Evolutionary conservation across 2,888 invertebrate genomes (phyloP).

Genomic region (Phortica magna): DNA sequence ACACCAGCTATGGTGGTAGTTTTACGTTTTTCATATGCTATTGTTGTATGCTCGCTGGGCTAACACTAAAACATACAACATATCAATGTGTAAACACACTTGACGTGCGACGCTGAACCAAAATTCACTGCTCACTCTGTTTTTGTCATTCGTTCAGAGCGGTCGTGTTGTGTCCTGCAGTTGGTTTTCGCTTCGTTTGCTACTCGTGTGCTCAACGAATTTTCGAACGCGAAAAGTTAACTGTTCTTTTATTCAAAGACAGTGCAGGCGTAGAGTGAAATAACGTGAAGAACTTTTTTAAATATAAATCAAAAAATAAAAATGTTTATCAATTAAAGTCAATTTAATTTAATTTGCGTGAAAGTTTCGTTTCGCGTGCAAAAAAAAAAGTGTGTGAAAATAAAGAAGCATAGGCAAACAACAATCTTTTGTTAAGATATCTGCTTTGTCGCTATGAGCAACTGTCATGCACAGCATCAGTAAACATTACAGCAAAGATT

Average conservation of each 20-base stretch:
- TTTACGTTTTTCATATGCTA: too few relatives aligned
- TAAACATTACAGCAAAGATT: neutral
- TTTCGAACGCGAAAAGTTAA: slow-evolving; percentile 52
- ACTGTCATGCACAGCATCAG: neutral
- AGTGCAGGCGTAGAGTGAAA: neutral
- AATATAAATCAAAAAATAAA: neutral
- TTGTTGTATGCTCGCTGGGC: too few relatives aligned
- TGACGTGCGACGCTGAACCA: too few relatives aligned
- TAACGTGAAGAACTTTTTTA: neutral
- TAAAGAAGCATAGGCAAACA: neutral
- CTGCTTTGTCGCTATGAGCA: neutral
- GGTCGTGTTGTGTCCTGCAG: neutral
- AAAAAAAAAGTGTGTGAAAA: slow-evolving; percentile 2
- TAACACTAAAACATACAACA: too few relatives aligned
- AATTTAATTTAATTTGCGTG: slow-evolving; percentile 61
- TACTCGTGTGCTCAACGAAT: neutral
- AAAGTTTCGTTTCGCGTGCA: slow-evolving; percentile 23
- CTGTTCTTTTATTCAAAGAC: slow-evolving; percentile 47
- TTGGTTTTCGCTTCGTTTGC: neutral
- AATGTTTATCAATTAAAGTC: slow-evolving; percentile 61
- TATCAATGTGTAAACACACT: too few relatives aligned
- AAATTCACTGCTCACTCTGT: neutral
- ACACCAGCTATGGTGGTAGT: too few relatives aligned
- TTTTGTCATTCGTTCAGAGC: neutral
- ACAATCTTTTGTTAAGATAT: neutral